Evolutionary conservation across 2,797 vertebrate genomes (phyloP).

Genomic region (Gobio occitaniae): DNA sequence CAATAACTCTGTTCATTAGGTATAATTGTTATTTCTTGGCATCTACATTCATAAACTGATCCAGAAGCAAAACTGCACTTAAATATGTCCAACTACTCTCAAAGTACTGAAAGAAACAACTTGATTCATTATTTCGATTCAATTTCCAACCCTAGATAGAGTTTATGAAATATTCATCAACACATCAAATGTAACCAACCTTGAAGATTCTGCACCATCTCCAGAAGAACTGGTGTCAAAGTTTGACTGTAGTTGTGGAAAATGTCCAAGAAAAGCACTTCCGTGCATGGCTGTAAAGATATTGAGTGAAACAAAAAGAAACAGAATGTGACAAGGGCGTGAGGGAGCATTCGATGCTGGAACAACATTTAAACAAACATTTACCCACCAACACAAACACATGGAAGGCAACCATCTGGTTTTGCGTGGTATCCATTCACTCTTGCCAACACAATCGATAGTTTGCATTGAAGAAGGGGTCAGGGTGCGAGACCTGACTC

Average conservation of each 20-base stretch:
- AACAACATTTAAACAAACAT: conserved; percentile 30
- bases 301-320: conserved; percentile 13
- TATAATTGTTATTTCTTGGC: not conserved
- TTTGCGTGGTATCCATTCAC: not conserved
- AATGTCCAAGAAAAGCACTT: conserved; percentile 97
- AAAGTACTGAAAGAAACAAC: not conserved
- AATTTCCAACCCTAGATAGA: not conserved
- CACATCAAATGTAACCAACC: conserved; percentile 71
- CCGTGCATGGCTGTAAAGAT: conserved; percentile 87
- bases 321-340: not conserved
- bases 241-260: conserved; percentile 97
- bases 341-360: not conserved
- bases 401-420: not conserved
- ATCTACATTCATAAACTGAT: not conserved
- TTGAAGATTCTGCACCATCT: conserved; percentile 93
- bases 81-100: not conserved
- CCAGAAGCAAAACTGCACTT: not conserved
- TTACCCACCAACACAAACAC: conserved; percentile 1
- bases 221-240: conserved; percentile 91
- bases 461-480: not conserved
- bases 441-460: conserved; percentile 23
- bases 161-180: not conserved
- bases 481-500: not conserved
- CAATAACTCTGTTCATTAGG: not conserved
- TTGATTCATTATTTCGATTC: not conserved